A percentile compares a stretch with the other conserved stretches of the same genome.
These are phyloP conservation scores for Oxytorus armatus DNA, from an alignment of 2,888 invertebrate species.

Conservation along the genomic window DNA sequence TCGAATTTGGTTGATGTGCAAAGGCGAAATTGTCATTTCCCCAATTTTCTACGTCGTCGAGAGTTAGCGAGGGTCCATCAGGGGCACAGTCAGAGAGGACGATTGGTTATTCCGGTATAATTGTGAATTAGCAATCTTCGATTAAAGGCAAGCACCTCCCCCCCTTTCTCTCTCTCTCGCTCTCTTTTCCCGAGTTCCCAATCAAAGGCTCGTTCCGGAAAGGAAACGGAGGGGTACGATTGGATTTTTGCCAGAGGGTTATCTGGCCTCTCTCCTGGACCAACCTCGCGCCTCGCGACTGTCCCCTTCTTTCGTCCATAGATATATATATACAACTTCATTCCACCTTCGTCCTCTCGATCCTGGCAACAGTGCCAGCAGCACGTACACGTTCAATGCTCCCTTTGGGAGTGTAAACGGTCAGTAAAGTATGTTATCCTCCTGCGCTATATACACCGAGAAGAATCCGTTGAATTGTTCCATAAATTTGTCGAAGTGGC, in stretches of 20 bases:
- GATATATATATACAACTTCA: constrained; percentile 11
- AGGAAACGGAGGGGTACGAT: constrained; percentile 71
- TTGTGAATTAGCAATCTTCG: constrained; percentile 70
- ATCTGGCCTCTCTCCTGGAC: constrained; percentile 47
- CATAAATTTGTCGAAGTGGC: constrained; percentile 57
- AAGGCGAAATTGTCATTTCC: neutral
- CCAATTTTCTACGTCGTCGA: neutral
- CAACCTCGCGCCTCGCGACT: constrained; percentile 22
- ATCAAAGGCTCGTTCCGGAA: constrained; percentile 73
- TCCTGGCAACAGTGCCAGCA: constrained; percentile 54
- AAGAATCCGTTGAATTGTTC: constrained; percentile 52
- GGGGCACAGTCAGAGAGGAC: constrained; percentile 23
- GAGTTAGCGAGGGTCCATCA: neutral
- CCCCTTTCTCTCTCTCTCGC: constrained; percentile 19
- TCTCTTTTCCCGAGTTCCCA: constrained; percentile 65
- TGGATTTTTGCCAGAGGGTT: constrained; percentile 70
- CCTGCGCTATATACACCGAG: constrained; percentile 1
- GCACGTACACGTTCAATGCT: constrained; percentile 35
- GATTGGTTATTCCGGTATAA: constrained; percentile 57
- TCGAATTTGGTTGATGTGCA: neutral
- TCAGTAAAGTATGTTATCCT: constrained; percentile 45
- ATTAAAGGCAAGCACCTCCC: constrained; percentile 61
- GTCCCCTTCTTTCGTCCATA: constrained; percentile 33
- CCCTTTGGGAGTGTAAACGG: constrained; percentile 58
- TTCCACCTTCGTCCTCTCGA: constrained; percentile 16